phyloP scores from a whole-genome alignment of 2,888 invertebrate species.

The Scaptomyza reducta region DNA sequence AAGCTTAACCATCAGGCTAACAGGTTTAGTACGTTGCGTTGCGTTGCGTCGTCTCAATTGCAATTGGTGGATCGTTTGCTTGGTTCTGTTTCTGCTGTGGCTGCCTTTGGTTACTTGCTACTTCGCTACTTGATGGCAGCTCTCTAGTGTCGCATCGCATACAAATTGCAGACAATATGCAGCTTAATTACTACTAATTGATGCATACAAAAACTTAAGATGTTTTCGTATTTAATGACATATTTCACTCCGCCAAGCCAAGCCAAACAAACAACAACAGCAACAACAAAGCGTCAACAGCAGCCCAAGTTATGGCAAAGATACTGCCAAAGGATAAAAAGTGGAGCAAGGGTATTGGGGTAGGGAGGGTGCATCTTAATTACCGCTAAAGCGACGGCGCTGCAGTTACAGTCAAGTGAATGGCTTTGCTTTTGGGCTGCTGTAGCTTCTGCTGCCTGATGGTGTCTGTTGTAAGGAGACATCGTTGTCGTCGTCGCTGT shows the following conservation, averaged over 20 bases:
- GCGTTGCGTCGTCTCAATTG: conserved; percentile 57
- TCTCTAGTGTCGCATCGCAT: conserved; percentile 64
- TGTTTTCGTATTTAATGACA: conserved; percentile 81
- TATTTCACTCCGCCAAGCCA: conserved; percentile 72
- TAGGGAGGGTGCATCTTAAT: conserved; percentile 69
- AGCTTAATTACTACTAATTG: conserved; percentile 83
- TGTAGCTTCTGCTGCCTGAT: conserved; percentile 23
- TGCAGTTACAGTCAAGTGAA: conserved; percentile 57
- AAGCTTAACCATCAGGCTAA: conserved; percentile 35
- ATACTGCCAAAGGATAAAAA: conserved; percentile 41
- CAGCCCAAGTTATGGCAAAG: conserved; percentile 68
- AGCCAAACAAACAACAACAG: conserved; percentile 59
- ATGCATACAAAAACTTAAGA: conserved; percentile 83
- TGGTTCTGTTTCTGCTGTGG: neutral
- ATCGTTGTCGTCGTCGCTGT: conserved; percentile 10
- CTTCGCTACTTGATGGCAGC: conserved; percentile 38
- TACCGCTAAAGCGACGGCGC: conserved; percentile 68
- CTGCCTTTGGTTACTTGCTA: conserved; percentile 33
- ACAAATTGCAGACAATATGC: conserved; percentile 82
- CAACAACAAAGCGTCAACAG: conserved; percentile 41
- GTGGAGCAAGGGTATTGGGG: neutral
- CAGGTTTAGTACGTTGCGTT: conserved; percentile 33
- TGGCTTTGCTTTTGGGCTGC: conserved; percentile 40
- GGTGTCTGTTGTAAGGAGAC: conserved; percentile 17
- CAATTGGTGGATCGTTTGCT: conserved; percentile 56